Evolutionary conservation across 2,797 vertebrate genomes (phyloP).

Genomic region (Enteromius fasciolatus): DNA sequence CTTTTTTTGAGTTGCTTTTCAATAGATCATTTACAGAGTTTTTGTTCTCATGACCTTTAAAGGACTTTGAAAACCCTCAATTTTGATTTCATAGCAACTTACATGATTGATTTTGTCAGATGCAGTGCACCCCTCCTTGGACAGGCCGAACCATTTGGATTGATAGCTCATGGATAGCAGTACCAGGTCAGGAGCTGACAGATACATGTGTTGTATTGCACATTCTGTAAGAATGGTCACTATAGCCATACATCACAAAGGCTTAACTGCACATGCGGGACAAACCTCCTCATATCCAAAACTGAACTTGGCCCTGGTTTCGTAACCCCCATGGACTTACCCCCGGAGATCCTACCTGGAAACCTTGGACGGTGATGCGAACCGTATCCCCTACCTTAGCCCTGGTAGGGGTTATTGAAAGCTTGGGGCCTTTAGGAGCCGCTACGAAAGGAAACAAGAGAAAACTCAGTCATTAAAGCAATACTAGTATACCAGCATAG

Average conservation of each 20-base stretch:
- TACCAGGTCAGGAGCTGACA: slow-evolving; percentile 38
- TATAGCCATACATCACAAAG: slow-evolving; percentile 49
- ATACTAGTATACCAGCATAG: slow-evolving; percentile 1
- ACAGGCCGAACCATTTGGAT: slow-evolving; percentile 32
- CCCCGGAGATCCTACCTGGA: slow-evolving; percentile 87
- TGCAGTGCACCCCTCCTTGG: slow-evolving; percentile 2
- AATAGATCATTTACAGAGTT: slow-evolving; percentile 21
- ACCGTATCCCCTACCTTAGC: slow-evolving; percentile 96
- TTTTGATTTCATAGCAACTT: slow-evolving; percentile 29
- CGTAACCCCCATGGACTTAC: slow-evolving; percentile 70
- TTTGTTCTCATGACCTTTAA: slow-evolving; percentile 38
- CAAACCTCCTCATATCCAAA: slow-evolving; percentile 52
- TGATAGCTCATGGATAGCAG: slow-evolving; percentile 19
- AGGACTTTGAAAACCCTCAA: slow-evolving; percentile 38
- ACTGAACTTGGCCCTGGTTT: slow-evolving; percentile 55
- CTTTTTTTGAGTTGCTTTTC: not conserved
- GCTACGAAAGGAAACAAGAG: slow-evolving; percentile 73
- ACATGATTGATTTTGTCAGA: slow-evolving; percentile 48
- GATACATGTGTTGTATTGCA: slow-evolving; percentile 49
- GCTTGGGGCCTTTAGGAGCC: slow-evolving; percentile 94
- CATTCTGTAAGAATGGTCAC: slow-evolving; percentile 55
- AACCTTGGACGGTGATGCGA: slow-evolving; percentile 91
- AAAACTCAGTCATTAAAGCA: slow-evolving; percentile 46
- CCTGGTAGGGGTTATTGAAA: slow-evolving; percentile 86
- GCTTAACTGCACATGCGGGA: slow-evolving; percentile 46